Conservation (phyloP, 2,113 vertebrate genomes). For the Ondatra zibethicus region DNA sequence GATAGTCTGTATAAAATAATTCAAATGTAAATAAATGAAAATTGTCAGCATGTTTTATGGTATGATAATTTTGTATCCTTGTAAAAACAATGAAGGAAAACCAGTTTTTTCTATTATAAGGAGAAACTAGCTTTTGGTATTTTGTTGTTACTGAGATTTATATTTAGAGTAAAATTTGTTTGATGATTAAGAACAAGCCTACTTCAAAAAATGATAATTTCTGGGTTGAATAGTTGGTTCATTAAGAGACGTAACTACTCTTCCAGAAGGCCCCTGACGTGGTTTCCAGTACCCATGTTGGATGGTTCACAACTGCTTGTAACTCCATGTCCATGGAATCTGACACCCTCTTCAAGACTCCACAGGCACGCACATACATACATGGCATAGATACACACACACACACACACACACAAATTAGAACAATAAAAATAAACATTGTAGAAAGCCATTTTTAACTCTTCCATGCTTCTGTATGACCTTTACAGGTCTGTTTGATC, state of each 20-base stretch:
- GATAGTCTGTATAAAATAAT: slow-evolving; percentile 30
- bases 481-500: neutral
- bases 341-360: neutral
- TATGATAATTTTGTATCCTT: slow-evolving; percentile 59
- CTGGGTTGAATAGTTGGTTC: neutral
- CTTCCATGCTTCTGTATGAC: neutral
- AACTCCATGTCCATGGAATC: neutral
- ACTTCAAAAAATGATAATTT: neutral
- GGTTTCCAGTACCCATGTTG: neutral
- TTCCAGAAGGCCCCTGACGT: neutral
- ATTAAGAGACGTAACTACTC: neutral
- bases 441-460: neutral
- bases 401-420: neutral
- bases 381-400: neutral
- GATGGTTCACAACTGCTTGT: neutral
- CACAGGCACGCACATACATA: too few species aligned
- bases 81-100: slow-evolving; percentile 38
- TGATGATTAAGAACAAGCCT: neutral
- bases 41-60: neutral
- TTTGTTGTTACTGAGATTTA: slow-evolving; percentile 71
- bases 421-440: neutral
- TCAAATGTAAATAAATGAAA: slow-evolving; percentile 45
- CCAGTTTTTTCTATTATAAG: slow-evolving; percentile 60
- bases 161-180: slow-evolving; percentile 80
- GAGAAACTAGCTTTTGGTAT: slow-evolving; percentile 66